Percentiles rank a stretch among this genome's conserved stretches.
Evolutionary conservation across 2,797 vertebrate species (phyloP).

Genomic region (Neomorphus geoffroyi): DNA sequence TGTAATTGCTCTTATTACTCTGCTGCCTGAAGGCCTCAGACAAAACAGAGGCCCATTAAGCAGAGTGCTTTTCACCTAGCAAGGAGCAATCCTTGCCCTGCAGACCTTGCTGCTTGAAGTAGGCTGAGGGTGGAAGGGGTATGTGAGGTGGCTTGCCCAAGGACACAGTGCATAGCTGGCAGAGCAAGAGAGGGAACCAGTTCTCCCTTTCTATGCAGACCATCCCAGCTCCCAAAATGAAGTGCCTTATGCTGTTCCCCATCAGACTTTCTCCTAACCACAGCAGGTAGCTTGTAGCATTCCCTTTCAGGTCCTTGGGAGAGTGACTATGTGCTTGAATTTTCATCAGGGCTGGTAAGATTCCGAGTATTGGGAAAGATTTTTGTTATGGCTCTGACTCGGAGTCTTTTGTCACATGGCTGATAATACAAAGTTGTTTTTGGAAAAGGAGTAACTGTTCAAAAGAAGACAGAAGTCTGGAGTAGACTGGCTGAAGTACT

Average conservation of each 20-base stretch:
- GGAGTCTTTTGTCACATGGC: background rate
- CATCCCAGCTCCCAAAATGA: background rate
- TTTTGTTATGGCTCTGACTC: background rate
- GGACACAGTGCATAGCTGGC: background rate
- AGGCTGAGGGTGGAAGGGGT: conserved; percentile 47
- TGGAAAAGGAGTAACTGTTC: background rate
- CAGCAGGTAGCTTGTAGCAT: background rate
- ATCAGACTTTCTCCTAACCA: background rate
- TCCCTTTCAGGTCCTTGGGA: background rate
- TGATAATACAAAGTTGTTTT: background rate
- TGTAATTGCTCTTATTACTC: conserved; percentile 62
- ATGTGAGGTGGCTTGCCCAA: conserved; percentile 26
- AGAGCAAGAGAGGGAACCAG: background rate
- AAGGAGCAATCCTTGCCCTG: conserved; percentile 55
- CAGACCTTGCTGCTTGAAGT: conserved; percentile 38
- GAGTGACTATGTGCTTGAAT: background rate
- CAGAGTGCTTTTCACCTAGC: background rate
- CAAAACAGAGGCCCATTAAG: conserved; percentile 41
- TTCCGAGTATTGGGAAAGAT: background rate
- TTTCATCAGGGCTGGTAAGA: background rate
- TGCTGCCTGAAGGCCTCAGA: conserved; percentile 57
- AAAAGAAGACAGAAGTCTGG: background rate
- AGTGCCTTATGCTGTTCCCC: background rate
- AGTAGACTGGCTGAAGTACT: background rate
- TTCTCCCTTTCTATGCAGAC: background rate